These are phyloP conservation scores for Drosophila pseudotalamancana DNA, from an alignment of 2,888 invertebrate genomes.

Conservation along the genomic window DNA sequence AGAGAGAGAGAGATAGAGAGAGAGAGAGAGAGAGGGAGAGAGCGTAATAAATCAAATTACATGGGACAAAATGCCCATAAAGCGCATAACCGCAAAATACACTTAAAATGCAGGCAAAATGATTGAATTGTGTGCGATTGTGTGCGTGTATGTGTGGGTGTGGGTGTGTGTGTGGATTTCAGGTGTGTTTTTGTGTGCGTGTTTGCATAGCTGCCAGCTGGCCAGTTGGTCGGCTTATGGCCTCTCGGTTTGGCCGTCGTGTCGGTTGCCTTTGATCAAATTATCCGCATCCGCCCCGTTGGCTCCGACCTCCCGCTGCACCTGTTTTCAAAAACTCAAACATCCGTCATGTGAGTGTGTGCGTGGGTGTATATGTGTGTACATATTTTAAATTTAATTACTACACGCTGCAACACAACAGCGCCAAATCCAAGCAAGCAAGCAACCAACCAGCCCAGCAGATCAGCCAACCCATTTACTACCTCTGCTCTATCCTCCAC, in stretches of 20 bases:
- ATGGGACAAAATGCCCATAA: constrained; percentile 73
- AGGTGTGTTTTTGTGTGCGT: constrained; percentile 7
- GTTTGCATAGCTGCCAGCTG: constrained; percentile 31
- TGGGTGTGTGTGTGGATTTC: not conserved
- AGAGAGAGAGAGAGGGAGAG: not conserved
- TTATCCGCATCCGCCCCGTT: constrained; percentile 45
- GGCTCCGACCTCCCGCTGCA: constrained; percentile 22
- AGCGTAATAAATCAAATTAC: constrained; percentile 72
- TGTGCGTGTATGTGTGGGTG: constrained; percentile 7
- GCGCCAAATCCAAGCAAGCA: constrained; percentile 57
- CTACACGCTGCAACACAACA: constrained; percentile 54
- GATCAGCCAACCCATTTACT: constrained; percentile 31
- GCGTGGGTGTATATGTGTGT: no score
- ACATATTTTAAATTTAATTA: constrained; percentile 77
- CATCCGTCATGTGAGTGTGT: no score
- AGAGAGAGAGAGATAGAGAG: not conserved
- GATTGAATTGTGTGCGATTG: constrained; percentile 69
- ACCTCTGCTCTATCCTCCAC: not conserved
- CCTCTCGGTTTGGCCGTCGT: constrained; percentile 40
- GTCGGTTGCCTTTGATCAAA: constrained; percentile 66
- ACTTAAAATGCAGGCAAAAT: constrained; percentile 72
- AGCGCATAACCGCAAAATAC: constrained; percentile 77
- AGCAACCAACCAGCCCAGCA: constrained; percentile 43
- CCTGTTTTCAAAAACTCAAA: constrained; percentile 66
- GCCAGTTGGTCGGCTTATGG: constrained; percentile 47